Conservation (phyloP, 2,113 vertebrate species). For the Setophaga kirtlandii region DNA sequence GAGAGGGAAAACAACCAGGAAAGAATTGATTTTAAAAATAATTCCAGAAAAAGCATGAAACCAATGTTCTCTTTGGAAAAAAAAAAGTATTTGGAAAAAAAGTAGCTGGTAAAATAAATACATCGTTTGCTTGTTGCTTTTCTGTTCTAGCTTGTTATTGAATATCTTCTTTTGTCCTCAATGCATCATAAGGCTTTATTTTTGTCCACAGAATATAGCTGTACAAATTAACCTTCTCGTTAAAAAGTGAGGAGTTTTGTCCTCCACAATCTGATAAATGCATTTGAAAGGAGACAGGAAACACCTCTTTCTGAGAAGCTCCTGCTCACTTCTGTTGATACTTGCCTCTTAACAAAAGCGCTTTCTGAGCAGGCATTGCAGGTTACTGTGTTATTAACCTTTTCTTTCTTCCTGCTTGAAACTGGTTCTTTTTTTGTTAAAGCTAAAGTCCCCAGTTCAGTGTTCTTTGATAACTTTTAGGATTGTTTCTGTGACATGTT, state of each 20-base stretch:
- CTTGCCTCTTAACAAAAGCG: background rate
- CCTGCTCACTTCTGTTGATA: background rate
- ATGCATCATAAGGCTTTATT: background rate
- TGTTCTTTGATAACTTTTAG: background rate
- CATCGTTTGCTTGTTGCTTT: background rate
- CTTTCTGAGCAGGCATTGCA: background rate
- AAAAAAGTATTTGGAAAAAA: background rate
- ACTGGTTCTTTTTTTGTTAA: background rate
- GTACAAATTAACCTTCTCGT: background rate
- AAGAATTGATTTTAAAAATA: background rate
- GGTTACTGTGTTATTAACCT: background rate
- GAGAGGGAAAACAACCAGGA: background rate
- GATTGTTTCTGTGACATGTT: background rate
- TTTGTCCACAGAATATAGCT: background rate
- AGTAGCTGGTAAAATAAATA: background rate
- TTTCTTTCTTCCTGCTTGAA: background rate
- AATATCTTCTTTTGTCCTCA: background rate
- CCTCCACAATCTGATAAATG: background rate
- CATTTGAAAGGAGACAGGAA: background rate
- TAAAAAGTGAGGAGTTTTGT: background rate
- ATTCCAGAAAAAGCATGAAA: background rate
- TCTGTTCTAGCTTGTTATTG: background rate
- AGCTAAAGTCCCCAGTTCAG: background rate
- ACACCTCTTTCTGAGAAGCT: background rate
- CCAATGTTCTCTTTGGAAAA: background rate